Base-by-base conservation (phyloP, 2,113 vertebrate genomes). In the Dendropsophus ebraccatus region DNA sequence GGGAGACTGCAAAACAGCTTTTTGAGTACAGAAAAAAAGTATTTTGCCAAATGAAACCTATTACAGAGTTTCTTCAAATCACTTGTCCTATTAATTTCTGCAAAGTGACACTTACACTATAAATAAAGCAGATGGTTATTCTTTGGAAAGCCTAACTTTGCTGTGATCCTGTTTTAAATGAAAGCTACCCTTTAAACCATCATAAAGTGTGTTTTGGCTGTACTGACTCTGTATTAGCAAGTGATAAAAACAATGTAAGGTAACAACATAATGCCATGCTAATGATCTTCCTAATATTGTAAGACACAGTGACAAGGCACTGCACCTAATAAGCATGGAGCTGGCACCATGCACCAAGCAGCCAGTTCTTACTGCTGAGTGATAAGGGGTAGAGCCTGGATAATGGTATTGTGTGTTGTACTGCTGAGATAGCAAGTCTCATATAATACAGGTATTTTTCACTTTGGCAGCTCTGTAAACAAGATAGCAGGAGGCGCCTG, bases 381-480 rank as follows among this genome's bases (percentile, higher is more conserved):
- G 95, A 95, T 95, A 94, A 95, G 94, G 93, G 92, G 32, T 2
- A 91, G 91, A 91, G 92, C 88, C 81, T 35, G 93, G 94, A 93
- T 94, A 94, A 94, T 92, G 92, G 94, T 92, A 94, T 89, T 92
- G 93, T 90, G 92, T 90, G 87, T 94, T 94, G 93, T 91, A 91
- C 90, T 90, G 94, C 91, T 25, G 91, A 94, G 95, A 95, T 95
- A 95, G 92, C 91, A 89, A 92, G 92, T 88, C 93, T 93, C 92
- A 93, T 93, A 93, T 94, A 94, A 94, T 93, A 94, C 92, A 93
- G 93, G 93, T 93, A 95, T 95, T 95, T 94, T 94, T 95, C 95
- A 95, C 94, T 94, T 92, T 95, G 94, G 93, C 95, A 95, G 95
- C 93, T 95, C 93, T 89, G 93, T 95, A 94, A 95, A 95, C 94